Percentiles rank a stretch among this genome's conserved stretches.
Conservation (phyloP, 92 coral and sea anemone species). For the Siderastrea radians region DNA sequence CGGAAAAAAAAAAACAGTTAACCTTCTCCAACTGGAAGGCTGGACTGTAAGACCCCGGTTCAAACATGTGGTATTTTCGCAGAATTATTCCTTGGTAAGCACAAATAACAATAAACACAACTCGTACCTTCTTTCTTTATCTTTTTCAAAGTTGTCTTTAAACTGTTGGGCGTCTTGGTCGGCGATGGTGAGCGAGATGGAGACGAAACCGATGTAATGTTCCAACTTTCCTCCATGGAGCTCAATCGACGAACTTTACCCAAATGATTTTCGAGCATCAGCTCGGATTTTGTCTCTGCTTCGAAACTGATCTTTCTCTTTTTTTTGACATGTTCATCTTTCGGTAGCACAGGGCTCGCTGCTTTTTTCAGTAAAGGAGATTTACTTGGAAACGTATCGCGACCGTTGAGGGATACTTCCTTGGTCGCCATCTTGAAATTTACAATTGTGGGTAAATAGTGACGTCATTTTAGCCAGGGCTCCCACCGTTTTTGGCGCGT, state of each 20-base stretch:
- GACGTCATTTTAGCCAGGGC: slow-evolving; percentile 24
- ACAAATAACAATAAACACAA: background rate
- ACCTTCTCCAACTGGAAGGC: background rate
- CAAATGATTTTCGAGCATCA: slow-evolving; percentile 22
- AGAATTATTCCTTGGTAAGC: background rate
- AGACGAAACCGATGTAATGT: slow-evolving; percentile 82
- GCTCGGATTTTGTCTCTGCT: slow-evolving; percentile 32
- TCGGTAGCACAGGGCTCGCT: slow-evolving; percentile 55
- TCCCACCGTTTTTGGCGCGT: slow-evolving; percentile 32
- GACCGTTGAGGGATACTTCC: slow-evolving; percentile 78
- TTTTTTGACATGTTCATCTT: slow-evolving; percentile 83
- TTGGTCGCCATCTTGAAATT: slow-evolving; percentile 84
- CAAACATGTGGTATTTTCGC: background rate
- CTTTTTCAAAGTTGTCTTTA: slow-evolving; percentile 93
- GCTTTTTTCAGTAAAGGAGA: slow-evolving; percentile 65
- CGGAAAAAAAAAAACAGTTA: slow-evolving; percentile 8
- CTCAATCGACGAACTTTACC: slow-evolving; percentile 64
- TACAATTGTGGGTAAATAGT: slow-evolving; percentile 33
- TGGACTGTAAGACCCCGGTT: background rate
- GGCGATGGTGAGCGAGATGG: slow-evolving; percentile 88
- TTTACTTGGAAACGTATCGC: slow-evolving; percentile 49
- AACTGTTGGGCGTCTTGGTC: slow-evolving; percentile 78
- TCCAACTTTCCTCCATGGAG: slow-evolving; percentile 90
- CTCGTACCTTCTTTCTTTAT: slow-evolving; percentile 92
- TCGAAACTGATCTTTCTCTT: slow-evolving; percentile 76